These are phyloP conservation scores for Uropetala carovei DNA, from an alignment of 2,888 invertebrate species.

Conservation along the genomic window DNA sequence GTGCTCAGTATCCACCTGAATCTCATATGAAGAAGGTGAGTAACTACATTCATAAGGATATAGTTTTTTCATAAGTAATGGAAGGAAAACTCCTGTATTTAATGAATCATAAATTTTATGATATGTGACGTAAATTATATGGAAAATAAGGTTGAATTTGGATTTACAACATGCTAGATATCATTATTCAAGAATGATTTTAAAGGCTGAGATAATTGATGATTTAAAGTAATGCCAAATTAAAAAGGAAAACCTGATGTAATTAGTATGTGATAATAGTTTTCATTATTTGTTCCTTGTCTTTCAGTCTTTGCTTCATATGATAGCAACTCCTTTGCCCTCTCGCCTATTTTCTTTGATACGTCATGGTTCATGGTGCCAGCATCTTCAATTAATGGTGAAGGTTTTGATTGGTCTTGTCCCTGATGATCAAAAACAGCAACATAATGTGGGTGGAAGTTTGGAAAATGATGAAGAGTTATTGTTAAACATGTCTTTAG, in stretches of 20 bases:
- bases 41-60: background rate
- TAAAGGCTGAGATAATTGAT: too few species aligned
- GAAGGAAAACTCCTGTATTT: too few species aligned
- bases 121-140: too few species aligned
- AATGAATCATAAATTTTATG: too few species aligned
- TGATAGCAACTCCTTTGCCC: slow-evolving; percentile 47
- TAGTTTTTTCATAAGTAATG: too few species aligned
- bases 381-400: slow-evolving; percentile 48
- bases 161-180: too few species aligned
- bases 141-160: too few species aligned
- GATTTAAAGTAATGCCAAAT: too few species aligned
- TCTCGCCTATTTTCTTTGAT: slow-evolving; percentile 53
- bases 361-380: slow-evolving; percentile 49
- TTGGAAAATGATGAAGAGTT: slow-evolving; percentile 27
- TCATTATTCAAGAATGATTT: too few species aligned
- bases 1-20: slow-evolving; percentile 22
- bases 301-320: slow-evolving; percentile 35
- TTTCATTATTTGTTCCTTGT: background rate
- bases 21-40: slow-evolving; percentile 36
- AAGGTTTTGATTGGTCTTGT: slow-evolving; percentile 41
- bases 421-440: slow-evolving; percentile 50
- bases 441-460: background rate
- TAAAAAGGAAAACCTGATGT: too few species aligned
- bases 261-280: too few species aligned
- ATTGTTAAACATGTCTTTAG: slow-evolving; percentile 22